Conservation (phyloP, 2,888 invertebrate genomes). For the Octodonta nipae region DNA sequence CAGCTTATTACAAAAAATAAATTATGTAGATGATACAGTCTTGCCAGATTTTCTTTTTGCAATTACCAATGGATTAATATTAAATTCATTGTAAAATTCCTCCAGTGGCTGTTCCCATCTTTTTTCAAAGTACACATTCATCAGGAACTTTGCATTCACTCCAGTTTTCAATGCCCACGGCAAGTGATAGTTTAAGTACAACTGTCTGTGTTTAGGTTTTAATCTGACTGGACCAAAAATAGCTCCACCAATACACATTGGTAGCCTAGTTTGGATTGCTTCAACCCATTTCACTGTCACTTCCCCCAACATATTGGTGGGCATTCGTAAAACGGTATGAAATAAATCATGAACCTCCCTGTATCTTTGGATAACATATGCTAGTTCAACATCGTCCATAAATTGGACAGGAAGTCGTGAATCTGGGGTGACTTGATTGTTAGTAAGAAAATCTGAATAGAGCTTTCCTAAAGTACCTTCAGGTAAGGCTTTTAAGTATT, state of each 20-base stretch:
- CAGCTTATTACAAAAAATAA: too few species aligned
- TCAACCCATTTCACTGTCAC: conserved; percentile 97
- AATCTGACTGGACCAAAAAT: conserved; percentile 82
- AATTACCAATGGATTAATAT: conserved; percentile 46
- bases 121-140: conserved; percentile 84
- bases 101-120: conserved; percentile 79
- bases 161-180: conserved; percentile 81
- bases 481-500: conserved; percentile 56
- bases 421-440: conserved; percentile 84
- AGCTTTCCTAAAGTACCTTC: conserved; percentile 71
- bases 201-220: conserved; percentile 63
- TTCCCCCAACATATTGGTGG: conserved; percentile 84
- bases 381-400: conserved; percentile 75
- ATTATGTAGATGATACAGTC: too few species aligned
- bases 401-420: conserved; percentile 80
- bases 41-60: too few species aligned
- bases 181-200: conserved; percentile 63
- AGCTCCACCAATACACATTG: conserved; percentile 90
- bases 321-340: conserved; percentile 84
- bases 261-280: conserved; percentile 84
- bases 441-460: conserved; percentile 70
- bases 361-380: conserved; percentile 95
- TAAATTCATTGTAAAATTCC: conserved; percentile 69
- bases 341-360: conserved; percentile 92
- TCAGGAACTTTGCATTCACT: conserved; percentile 58